Conservation (phyloP, 1,140 invertebrate species). For the Harlomillsia oculata region DNA sequence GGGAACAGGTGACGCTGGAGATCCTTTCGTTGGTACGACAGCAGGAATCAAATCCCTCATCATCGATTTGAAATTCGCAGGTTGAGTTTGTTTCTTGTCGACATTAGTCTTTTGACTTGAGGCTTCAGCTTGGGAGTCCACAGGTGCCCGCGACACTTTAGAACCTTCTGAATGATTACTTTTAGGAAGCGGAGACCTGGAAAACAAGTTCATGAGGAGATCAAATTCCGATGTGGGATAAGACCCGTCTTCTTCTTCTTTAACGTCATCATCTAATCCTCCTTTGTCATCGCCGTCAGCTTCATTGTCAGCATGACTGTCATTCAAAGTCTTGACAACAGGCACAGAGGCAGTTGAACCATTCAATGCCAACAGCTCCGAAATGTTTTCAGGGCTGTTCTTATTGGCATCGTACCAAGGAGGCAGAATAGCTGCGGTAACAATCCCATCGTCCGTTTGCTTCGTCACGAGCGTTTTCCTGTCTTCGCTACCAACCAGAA, state of each 20-base stretch:
- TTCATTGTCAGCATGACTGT: not conserved
- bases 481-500: slow-evolving; percentile 29
- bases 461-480: slow-evolving; percentile 32
- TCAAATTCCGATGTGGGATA: slow-evolving; percentile 16
- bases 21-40: not conserved
- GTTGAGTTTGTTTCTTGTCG: slow-evolving; percentile 3
- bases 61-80: slow-evolving; percentile 11
- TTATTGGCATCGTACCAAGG: slow-evolving; percentile 29
- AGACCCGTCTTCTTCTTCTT: slow-evolving; percentile 4
- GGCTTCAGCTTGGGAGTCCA: not conserved
- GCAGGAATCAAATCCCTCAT: slow-evolving; percentile 15
- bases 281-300: not conserved
- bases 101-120: not conserved
- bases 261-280: not conserved
- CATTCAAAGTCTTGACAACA: not conserved
- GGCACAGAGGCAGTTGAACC: not conserved
- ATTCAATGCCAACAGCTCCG: not conserved
- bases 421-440: slow-evolving; percentile 33
- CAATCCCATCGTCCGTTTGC: slow-evolving; percentile 25
- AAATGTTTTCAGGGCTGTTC: slow-evolving; percentile 4
- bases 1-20: not conserved
- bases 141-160: not conserved
- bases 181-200: slow-evolving; percentile 5
- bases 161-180: not conserved
- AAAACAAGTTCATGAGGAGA: slow-evolving; percentile 21